A percentile compares a stretch with the other conserved stretches of the same genome.
Evolutionary conservation across 2,888 invertebrate genomes (phyloP).

Genomic region (Drosophila testacea): DNA sequence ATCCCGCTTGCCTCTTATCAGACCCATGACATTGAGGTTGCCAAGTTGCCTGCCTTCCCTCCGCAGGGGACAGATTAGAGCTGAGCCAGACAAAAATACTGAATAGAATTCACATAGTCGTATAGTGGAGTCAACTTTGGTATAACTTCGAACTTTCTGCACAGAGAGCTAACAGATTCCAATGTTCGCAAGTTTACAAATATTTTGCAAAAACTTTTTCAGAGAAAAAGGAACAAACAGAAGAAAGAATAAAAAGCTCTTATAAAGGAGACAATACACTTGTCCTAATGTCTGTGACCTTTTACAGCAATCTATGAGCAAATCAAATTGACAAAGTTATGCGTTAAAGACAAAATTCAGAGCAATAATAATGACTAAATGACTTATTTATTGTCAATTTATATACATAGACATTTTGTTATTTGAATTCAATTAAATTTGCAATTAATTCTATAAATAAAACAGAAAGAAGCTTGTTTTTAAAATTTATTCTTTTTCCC

Average conservation of each 20-base stretch:
- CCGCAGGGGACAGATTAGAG: constrained; percentile 13
- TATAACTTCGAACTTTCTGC: constrained; percentile 51
- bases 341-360: neutral
- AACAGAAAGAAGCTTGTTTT: neutral
- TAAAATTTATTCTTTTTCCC: neutral
- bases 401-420: neutral
- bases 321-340: constrained; percentile 13
- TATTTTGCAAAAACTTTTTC: constrained; percentile 48
- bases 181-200: constrained; percentile 59
- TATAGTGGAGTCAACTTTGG: constrained; percentile 47
- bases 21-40: constrained; percentile 29
- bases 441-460: neutral
- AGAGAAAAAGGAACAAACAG: constrained; percentile 10
- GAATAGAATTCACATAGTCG: constrained; percentile 35
- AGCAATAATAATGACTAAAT: neutral
- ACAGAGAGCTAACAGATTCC: constrained; percentile 51
- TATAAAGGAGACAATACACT: constrained; percentile 2
- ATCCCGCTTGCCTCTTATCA: constrained; percentile 32
- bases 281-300: constrained; percentile 10
- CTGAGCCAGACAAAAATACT: constrained; percentile 15
- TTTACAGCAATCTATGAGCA: constrained; percentile 3
- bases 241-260: constrained; percentile 3
- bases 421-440: neutral
- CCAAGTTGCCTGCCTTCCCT: constrained; percentile 2
- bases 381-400: neutral